These are phyloP conservation scores for Zootermopsis nevadensis DNA, from an alignment of 2,888 invertebrate species.

Conservation along the genomic window DNA sequence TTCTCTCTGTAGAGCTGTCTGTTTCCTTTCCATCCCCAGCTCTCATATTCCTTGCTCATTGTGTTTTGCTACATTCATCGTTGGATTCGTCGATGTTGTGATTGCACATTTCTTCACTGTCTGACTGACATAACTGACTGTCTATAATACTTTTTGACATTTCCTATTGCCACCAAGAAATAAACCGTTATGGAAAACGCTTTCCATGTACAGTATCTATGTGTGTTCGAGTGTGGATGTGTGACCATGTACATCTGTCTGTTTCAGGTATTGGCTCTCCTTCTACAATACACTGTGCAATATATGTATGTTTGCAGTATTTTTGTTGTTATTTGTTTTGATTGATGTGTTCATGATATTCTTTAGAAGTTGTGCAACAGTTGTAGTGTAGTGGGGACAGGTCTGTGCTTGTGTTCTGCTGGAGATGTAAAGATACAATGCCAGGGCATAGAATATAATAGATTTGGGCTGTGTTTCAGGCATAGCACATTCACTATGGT, in stretches of 20 bases:
- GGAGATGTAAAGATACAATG: too few relatives aligned
- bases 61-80: constrained; percentile 17
- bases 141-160: constrained; percentile 10
- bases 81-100: constrained; percentile 32
- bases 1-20: constrained; percentile 34
- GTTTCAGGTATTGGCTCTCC: constrained; percentile 51
- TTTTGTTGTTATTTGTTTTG: constrained; percentile 20
- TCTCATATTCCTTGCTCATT: constrained; percentile 26
- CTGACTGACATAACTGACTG: constrained; percentile 32
- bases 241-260: constrained; percentile 46
- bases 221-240: constrained; percentile 38
- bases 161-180: constrained; percentile 13
- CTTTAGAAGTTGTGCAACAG: constrained; percentile 36
- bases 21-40: constrained; percentile 7
- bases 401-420: neutral
- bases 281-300: constrained; percentile 48
- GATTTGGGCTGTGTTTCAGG: too few relatives aligned
- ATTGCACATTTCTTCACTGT: constrained; percentile 43
- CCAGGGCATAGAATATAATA: too few relatives aligned
- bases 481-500: too few relatives aligned
- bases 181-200: constrained; percentile 44
- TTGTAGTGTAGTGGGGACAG: constrained; percentile 10
- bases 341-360: constrained; percentile 21
- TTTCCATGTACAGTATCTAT: constrained; percentile 48
- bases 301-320: constrained; percentile 40